Percentiles rank a stretch among this genome's conserved stretches.
Evolutionary conservation across 2,888 invertebrate species (phyloP).

Genomic region (Chouioia cunea): DNA sequence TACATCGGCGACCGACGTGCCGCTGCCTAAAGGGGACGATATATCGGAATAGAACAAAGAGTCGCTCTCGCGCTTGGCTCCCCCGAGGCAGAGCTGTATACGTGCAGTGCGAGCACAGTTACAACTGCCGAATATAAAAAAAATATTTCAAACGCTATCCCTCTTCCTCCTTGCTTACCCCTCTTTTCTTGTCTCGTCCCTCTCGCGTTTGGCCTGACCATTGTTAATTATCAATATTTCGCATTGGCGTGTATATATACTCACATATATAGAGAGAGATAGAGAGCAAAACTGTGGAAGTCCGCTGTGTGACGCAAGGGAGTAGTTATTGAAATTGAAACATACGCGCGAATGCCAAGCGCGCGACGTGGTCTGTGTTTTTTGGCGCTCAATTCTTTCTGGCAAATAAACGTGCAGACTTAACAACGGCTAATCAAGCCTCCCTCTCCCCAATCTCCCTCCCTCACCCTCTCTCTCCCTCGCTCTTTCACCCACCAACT

Average conservation of each 20-base stretch:
- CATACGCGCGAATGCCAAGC: conserved; percentile 59
- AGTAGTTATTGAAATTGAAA: conserved; percentile 70
- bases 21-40: conserved; percentile 32
- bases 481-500: neutral
- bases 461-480: too few species aligned
- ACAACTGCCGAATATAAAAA: conserved; percentile 64
- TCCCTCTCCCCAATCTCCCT: too few species aligned
- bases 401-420: conserved; percentile 57
- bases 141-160: conserved; percentile 55
- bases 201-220: conserved; percentile 52
- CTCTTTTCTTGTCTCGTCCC: conserved; percentile 51
- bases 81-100: conserved; percentile 51
- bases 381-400: conserved; percentile 52
- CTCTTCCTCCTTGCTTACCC: too few species aligned
- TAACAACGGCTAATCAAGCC: conserved; percentile 60
- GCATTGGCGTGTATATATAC: conserved; percentile 47
- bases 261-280: conserved; percentile 5
- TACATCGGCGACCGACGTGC: conserved; percentile 37
- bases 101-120: conserved; percentile 57
- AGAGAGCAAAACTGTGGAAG: conserved; percentile 21
- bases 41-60: conserved; percentile 47
- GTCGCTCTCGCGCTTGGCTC: conserved; percentile 10
- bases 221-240: conserved; percentile 69
- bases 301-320: conserved; percentile 60
- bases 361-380: conserved; percentile 47